Evolutionary conservation across 2,797 vertebrate genomes (phyloP).

Genomic region (Psittacula derbiana): DNA sequence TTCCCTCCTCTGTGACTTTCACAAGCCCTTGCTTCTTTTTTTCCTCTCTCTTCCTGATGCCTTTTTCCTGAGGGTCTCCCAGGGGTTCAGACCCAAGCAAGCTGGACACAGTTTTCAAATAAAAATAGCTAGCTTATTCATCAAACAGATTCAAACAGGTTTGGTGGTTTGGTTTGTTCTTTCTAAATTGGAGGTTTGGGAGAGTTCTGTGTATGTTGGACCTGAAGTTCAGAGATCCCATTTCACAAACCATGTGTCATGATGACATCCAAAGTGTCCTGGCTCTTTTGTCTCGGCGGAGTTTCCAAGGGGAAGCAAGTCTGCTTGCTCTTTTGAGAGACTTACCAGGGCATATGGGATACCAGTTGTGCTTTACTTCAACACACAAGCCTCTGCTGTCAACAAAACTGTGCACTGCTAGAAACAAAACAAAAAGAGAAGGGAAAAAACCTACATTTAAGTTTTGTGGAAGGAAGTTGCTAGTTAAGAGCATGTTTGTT

Average conservation of each 20-base stretch:
- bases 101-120: not conserved
- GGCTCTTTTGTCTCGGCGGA: not conserved
- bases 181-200: not conserved
- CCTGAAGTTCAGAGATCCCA: not conserved
- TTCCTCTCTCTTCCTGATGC: not conserved
- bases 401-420: not conserved
- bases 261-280: not conserved
- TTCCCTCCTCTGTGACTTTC: not conserved
- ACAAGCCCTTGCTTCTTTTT: not conserved
- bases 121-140: not conserved
- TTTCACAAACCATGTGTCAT: not conserved
- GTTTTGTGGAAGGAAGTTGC: slow-evolving; percentile 27
- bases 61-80: not conserved
- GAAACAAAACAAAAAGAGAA: not conserved
- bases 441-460: not conserved
- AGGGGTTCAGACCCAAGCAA: not conserved
- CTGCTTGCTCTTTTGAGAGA: not conserved
- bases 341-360: not conserved
- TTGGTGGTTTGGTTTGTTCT: not conserved
- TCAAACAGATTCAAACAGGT: not conserved
- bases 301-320: not conserved
- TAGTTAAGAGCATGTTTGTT: not conserved
- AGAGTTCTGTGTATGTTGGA: not conserved
- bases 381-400: not conserved
- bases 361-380: not conserved